Evolutionary conservation across 2,888 invertebrate species (phyloP), one percentile per base, ranked within the genome.

Genomic region (Saturnia japonica): DNA sequence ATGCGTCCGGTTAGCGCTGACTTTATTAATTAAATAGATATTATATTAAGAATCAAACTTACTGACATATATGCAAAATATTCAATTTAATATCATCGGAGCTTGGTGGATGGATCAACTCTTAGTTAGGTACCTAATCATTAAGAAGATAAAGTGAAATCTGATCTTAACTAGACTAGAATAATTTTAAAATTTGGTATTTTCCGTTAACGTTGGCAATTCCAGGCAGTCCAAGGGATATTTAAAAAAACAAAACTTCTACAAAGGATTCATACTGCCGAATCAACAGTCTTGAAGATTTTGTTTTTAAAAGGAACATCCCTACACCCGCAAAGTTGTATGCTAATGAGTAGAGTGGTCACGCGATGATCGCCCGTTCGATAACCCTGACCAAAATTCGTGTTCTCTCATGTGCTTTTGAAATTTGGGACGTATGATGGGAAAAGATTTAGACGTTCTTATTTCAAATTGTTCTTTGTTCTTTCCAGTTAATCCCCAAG

Each of bases 301-400:
- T 28, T 45, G n/a, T 28, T 22, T 28, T 25, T 60, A 67, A 34
- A 42, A 19, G 70, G 72, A 74, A 64, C 80, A 81, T 69, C 83
- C 80, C 81, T 60, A 60, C 80, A 70, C n/a, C 62, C 25, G 67
- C 68, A 68, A 68, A 72, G 42, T 71, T 72, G 72, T 84, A 87
- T 87, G 85, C 75, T 84, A 86, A 87, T 85, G 70, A 74, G 74
- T 40, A 1, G 8, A 8, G 45, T 54, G 78, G 86, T 84, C 86
- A 86, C 87, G 87, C 85, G 71, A 85, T 74, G 70, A 70, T 70
- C 72, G 68, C 66, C 71, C 76, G 79, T 78, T 82, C 82, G 79
- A 80, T 82, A 82, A 66, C 68, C 70, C 73, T 64, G 64, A 64
- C 64, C 64, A 64, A n/a, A 40, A 34, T 40, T 34, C 40, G 64